Evolutionary conservation across 2,888 invertebrate species (phyloP).

Genomic region (Acrocyrtus sp.): DNA sequence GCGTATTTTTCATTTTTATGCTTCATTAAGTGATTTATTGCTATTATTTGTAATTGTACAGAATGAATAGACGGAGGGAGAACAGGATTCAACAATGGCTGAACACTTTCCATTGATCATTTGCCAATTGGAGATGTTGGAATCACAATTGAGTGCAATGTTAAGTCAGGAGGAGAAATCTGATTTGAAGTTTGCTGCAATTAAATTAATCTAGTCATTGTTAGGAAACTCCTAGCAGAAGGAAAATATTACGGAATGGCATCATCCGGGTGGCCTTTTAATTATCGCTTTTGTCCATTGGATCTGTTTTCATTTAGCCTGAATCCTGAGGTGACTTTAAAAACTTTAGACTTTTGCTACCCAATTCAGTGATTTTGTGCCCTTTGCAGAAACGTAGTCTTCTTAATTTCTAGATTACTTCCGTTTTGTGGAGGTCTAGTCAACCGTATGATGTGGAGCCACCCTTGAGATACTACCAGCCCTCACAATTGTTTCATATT

Average conservation of each 20-base stretch:
- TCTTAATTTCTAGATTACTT: conserved; percentile 17
- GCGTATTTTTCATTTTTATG: too few species aligned
- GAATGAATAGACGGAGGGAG: too few species aligned
- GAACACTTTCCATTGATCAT: too few species aligned
- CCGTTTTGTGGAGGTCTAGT: conserved; percentile 21
- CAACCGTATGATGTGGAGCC: conserved; percentile 16
- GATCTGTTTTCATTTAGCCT: conserved; percentile 59
- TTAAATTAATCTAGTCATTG: too few species aligned
- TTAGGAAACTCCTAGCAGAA: too few species aligned
- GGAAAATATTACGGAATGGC: conserved; percentile 5
- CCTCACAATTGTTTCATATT: conserved; percentile 33
- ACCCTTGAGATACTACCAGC: conserved; percentile 12
- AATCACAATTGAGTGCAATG: not conserved
- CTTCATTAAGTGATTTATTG: too few species aligned
- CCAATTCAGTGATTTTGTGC: conserved; percentile 7
- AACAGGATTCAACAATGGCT: too few species aligned
- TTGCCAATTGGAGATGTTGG: too few species aligned
- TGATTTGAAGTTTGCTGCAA: too few species aligned
- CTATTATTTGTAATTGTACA: too few species aligned
- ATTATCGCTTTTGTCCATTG: conserved; percentile 31
- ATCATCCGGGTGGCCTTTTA: conserved; percentile 3
- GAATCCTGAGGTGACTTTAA: conserved; percentile 50
- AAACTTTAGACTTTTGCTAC: too few species aligned
- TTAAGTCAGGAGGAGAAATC: not conserved
- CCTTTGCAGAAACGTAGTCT: not conserved